A percentile compares a stretch with the other conserved stretches of the same genome.
phyloP scores from a whole-genome alignment of 2,113 vertebrate genomes.

The Scolopax mira region DNA sequence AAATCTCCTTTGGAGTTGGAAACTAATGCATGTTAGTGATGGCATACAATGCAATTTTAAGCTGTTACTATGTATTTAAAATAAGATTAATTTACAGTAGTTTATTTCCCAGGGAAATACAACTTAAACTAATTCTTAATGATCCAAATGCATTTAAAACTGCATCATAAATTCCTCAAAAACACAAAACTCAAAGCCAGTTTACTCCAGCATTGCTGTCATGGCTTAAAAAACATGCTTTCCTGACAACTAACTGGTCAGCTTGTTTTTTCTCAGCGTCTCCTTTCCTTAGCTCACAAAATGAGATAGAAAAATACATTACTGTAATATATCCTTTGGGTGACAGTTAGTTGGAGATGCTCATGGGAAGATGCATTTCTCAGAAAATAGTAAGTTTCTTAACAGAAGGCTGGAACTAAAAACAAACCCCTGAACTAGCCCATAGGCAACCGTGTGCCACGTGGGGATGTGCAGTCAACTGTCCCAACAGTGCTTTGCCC shows the following conservation, averaged over 20 bases:
- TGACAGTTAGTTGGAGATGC: neutral
- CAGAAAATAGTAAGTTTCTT: neutral
- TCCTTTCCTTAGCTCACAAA: neutral
- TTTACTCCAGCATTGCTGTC: constrained; percentile 5
- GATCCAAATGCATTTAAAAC: constrained; percentile 57
- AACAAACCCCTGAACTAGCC: neutral
- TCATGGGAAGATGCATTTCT: neutral
- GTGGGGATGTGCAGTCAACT: neutral
- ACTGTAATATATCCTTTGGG: neutral
- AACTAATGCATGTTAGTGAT: constrained; percentile 26
- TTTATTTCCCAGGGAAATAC: constrained; percentile 40
- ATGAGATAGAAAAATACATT: neutral
- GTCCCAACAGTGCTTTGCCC: neutral
- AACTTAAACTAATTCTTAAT: constrained; percentile 66
- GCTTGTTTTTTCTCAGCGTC: neutral
- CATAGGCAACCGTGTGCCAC: rapidly evolving
- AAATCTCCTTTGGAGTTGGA: constrained; percentile 57
- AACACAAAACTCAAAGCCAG: neutral
- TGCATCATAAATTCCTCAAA: constrained; percentile 43
- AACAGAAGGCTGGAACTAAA: neutral
- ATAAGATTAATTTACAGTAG: constrained; percentile 55
- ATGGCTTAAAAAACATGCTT: neutral
- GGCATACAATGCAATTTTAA: constrained; percentile 48
- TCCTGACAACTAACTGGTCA: neutral
- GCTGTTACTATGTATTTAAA: constrained; percentile 49